Conservation (phyloP, 92 coral and sea anemone species). For the Porites lobata region DNA sequence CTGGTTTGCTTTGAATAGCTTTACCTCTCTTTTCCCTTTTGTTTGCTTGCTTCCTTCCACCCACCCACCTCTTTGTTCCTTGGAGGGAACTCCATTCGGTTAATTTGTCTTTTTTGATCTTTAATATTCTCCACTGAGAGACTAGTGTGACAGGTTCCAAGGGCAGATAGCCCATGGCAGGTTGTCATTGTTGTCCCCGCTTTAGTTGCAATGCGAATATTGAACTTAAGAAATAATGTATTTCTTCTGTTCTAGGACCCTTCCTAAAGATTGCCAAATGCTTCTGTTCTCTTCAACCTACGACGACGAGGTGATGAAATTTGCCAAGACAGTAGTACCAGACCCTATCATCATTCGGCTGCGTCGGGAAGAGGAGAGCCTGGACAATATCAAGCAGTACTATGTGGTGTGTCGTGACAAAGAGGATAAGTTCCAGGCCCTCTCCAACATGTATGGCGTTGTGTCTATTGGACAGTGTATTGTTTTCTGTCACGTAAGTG, state of each 20-base stretch:
- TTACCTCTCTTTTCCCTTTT: too few relatives aligned
- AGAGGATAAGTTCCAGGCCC: slow-evolving; percentile 89
- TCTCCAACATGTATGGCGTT: slow-evolving; percentile 96
- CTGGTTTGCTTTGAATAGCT: too few relatives aligned
- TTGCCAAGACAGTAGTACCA: slow-evolving; percentile 88
- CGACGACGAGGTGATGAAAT: slow-evolving; percentile 93
- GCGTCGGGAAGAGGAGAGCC: slow-evolving; percentile 95
- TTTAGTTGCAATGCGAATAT: too few relatives aligned
- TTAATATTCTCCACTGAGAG: too few relatives aligned
- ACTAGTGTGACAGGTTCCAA: too few relatives aligned
- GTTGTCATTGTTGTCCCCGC: too few relatives aligned
- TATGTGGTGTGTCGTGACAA: slow-evolving; percentile 84
- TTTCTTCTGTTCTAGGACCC: slow-evolving; percentile 41
- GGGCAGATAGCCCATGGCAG: too few relatives aligned
- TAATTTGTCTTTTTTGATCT: too few relatives aligned
- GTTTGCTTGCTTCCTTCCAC: too few relatives aligned
- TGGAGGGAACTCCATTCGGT: too few relatives aligned
- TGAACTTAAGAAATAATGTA: too few relatives aligned
- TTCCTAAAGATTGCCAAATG: slow-evolving; percentile 88
- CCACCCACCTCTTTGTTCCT: too few relatives aligned
- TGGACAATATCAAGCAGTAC: slow-evolving; percentile 94
- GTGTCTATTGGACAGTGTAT: slow-evolving; percentile 97
- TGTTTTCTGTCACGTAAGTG: slow-evolving; percentile 97
- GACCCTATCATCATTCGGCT: slow-evolving; percentile 89
- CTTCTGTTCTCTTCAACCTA: slow-evolving; percentile 96